Base-by-base conservation (phyloP, 2,888 invertebrate genomes). In the Polyommatus iphigenia region DNA sequence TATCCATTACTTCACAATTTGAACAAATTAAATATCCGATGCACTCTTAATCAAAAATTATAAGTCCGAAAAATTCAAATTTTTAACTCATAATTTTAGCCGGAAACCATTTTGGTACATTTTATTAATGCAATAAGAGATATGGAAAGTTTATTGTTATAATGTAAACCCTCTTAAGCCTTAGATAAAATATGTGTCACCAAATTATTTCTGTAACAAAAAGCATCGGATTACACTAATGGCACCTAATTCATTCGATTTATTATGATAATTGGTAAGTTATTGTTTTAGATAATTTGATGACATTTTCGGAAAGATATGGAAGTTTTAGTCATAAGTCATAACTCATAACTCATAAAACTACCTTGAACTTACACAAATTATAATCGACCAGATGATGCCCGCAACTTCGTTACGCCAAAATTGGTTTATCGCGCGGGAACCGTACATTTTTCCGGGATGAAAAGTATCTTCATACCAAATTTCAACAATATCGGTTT, bases 111-210 rank as follows among this genome's bases (percentile, higher is more conserved):
- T 29, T 29, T 32, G 29, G 67, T 15, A 67, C 46, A 83, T 80
- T 81, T 79, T 84, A 84, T 82, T 83, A 83, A 84, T 85, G 83
- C 84, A 85, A 85, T 85, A 83, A 50, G 83, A 84, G 87, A 88
- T 87, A 86, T 82, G 82, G 82, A 81, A 83, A 83, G 85, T 89
- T 91, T 90, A 90, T 88, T 88, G 85, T 85, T 79, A 79, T 78
- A 89, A 92, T 90, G 89, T 85, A 88, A 89, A 87, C 86, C 86
- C 91, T 92, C 92, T 92, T 90, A 90, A 81, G 84, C 81, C 81
- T 78, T 81, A 85, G 91, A 92, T 92, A 91, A 89, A 67, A 67
- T 67, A 85, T 83, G 81, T 83, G 85, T 88, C 90, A 91, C 91
- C 89, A 85, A 92, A 92, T 92, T 92, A 91, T 54, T 75, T 75